Base-by-base conservation (phyloP, 2,113 vertebrate species). In the Tiliqua scincoides region DNA sequence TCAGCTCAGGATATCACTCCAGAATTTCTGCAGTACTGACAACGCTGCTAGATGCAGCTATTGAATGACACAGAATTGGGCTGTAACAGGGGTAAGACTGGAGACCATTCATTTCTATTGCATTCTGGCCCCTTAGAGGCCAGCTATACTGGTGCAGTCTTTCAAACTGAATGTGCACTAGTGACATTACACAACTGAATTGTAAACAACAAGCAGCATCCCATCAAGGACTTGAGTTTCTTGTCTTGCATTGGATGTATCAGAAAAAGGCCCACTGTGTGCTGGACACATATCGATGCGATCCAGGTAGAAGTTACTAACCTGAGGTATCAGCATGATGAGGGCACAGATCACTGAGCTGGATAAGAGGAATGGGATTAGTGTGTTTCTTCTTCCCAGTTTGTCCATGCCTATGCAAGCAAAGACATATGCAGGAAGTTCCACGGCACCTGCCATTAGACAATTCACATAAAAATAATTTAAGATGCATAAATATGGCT, bases 381-480 rank as follows among this genome's bases (percentile, higher is more conserved):
- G 95, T 3, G 97, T 97, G 88, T 95, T 98, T 94, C 97, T 98
- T 93, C 98, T 97, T 85, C 98, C 98, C 62, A 99, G 89, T 83
- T 91, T 95, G 91, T 98, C 97, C 97, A 99, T 98, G 73, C 94
- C 96, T 91, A 96, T 82, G 93, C 98, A 98, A 88, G 96, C 96
- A 89, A 98, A 90, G 90, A 97, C 40, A 91, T 98, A 99, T 30
- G 98, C 97, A 73, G 98, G 98, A 79, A 99, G 89, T 92, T 99
- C 98, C 95, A 98, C 96, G 37, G 96, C 96, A 95, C 98, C 98
- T 99, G 95, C 81, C 92, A 93, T 83, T 75, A 89, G 90, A 85
- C 80, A 89, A 93, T 92, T 89, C 79, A 59, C 89, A 57, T 54
- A 48, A 23, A 74, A 84, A n/a, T 48, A 35, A 18, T 6, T 84